Evolutionary conservation across 2,888 invertebrate genomes (phyloP).

Genomic region (Chromoteleia sp.): DNA sequence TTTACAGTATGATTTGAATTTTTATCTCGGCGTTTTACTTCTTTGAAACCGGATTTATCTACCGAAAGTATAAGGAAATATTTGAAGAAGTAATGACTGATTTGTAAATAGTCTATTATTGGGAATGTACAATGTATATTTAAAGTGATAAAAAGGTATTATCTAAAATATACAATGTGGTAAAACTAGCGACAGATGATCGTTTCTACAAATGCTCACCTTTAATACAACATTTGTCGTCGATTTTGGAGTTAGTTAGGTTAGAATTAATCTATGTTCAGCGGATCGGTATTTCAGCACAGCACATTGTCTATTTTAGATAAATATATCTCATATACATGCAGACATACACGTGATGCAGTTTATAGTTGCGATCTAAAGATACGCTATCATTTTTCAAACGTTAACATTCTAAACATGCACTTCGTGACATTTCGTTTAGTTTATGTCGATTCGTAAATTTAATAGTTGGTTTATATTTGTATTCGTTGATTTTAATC

Average conservation of each 20-base stretch:
- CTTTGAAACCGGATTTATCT: slow-evolving; percentile 12
- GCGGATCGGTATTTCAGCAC: slow-evolving; percentile 23
- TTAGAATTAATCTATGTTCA: not conserved
- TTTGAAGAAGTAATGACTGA: slow-evolving; percentile 52
- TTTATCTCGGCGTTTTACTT: slow-evolving; percentile 32
- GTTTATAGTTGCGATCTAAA: slow-evolving; percentile 33
- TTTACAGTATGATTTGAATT: slow-evolving; percentile 21
- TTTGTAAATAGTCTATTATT: slow-evolving; percentile 55
- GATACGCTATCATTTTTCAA: slow-evolving; percentile 39
- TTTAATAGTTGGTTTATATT: slow-evolving; percentile 3
- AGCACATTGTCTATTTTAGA: slow-evolving; percentile 52
- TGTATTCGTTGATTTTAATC: not conserved
- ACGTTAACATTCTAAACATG: slow-evolving; percentile 33
- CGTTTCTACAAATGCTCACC: slow-evolving; percentile 34
- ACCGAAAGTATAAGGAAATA: slow-evolving; percentile 26
- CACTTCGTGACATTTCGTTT: slow-evolving; percentile 10
- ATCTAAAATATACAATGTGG: slow-evolving; percentile 54
- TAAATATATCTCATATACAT: slow-evolving; percentile 28
- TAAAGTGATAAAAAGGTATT: slow-evolving; percentile 32
- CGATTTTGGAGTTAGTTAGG: slow-evolving; percentile 14
- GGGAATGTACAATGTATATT: slow-evolving; percentile 39
- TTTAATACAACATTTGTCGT: slow-evolving; percentile 36
- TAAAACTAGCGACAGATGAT: slow-evolving; percentile 40
- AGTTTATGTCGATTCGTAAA: slow-evolving; percentile 22
- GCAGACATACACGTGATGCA: slow-evolving; percentile 14